phyloP scores from a whole-genome alignment of 2,113 vertebrate genomes.

The Climacteris rufus region DNA sequence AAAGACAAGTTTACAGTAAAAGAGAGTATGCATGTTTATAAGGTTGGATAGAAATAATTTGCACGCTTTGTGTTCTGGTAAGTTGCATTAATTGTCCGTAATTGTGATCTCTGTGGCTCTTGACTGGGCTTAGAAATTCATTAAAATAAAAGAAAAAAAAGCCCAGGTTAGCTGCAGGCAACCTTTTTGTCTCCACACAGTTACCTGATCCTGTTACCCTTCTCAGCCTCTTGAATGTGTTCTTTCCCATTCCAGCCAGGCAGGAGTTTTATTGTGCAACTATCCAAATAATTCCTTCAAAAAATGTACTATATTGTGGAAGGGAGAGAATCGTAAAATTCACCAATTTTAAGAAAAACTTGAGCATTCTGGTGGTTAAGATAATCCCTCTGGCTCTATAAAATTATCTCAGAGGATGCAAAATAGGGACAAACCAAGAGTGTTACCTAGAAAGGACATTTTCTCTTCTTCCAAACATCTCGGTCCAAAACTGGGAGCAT shows the following conservation, averaged over 20 bases:
- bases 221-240: neutral
- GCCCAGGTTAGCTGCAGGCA: neutral
- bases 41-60: neutral
- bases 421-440: neutral
- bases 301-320: neutral
- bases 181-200: neutral
- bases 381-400: neutral
- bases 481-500: neutral
- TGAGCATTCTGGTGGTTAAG: neutral
- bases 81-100: neutral
- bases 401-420: neutral
- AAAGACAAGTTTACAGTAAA: neutral
- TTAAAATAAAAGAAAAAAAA: neutral
- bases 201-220: neutral
- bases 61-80: neutral
- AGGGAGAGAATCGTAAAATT: neutral
- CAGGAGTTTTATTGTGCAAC: neutral
- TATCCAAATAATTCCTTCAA: neutral
- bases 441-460: neutral
- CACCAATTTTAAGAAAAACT: neutral
- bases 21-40: fast-evolving
- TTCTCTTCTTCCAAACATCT: neutral
- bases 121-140: neutral
- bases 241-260: neutral
- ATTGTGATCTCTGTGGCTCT: neutral